Conservation (phyloP, 2,888 invertebrate species). For the Ceramica pisi region DNA sequence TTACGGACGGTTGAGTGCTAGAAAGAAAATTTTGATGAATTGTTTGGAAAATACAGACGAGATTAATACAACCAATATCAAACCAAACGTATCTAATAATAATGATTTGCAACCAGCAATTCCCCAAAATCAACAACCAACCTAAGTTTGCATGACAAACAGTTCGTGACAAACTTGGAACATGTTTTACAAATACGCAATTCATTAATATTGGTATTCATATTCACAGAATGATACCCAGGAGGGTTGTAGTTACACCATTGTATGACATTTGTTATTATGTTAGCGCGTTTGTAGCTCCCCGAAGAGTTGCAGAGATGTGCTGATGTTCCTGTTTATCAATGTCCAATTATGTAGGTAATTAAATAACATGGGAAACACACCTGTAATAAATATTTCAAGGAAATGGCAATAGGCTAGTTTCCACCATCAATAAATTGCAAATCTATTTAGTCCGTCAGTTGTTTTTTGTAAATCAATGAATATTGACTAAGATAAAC, state of each 20-base stretch:
- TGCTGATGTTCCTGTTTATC: neutral
- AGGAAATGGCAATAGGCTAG: too few relatives aligned
- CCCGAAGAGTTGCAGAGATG: slow-evolving; percentile 12
- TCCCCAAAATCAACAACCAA: neutral
- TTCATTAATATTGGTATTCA: slow-evolving; percentile 78
- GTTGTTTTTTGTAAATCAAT: too few relatives aligned
- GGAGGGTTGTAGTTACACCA: slow-evolving; percentile 63
- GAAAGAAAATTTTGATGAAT: neutral
- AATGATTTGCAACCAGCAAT: neutral
- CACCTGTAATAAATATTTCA: too few relatives aligned
- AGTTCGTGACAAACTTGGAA: slow-evolving; percentile 20
- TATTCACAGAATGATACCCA: slow-evolving; percentile 70
- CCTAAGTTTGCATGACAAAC: slow-evolving; percentile 1
- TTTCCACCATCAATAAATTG: too few relatives aligned
- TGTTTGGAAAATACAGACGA: neutral
- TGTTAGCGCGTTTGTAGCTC: slow-evolving; percentile 14
- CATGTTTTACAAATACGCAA: slow-evolving; percentile 53
- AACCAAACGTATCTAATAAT: neutral
- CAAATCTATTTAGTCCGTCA: too few relatives aligned
- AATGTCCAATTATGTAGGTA: slow-evolving; percentile 4
- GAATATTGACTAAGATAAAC: too few relatives aligned
- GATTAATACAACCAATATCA: neutral
- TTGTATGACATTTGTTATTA: slow-evolving; percentile 41
- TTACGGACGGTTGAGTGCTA: neutral
- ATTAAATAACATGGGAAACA: neutral